Conservation (phyloP, 2,888 invertebrate species). For the Arctia plantaginis region DNA sequence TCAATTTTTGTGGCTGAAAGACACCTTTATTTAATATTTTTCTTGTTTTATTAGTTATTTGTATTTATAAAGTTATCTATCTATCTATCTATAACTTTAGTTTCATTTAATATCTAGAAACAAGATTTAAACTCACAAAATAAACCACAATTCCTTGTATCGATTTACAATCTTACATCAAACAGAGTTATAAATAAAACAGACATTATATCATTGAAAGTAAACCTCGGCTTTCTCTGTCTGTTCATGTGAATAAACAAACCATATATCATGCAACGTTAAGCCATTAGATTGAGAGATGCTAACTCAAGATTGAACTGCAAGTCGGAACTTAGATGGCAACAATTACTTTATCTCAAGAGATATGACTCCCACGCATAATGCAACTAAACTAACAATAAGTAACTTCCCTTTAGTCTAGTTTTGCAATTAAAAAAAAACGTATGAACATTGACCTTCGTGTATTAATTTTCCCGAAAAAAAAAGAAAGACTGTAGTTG, state of each 20-base stretch:
- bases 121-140: neutral
- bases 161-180: slow-evolving; percentile 35
- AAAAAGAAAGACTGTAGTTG: neutral
- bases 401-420: slow-evolving; percentile 44
- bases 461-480: neutral
- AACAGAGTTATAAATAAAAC: slow-evolving; percentile 49
- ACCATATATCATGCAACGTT: slow-evolving; percentile 67
- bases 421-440: slow-evolving; percentile 4
- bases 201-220: slow-evolving; percentile 44
- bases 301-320: slow-evolving; percentile 62
- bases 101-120: no score
- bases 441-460: neutral
- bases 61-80: no score
- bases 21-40: no score
- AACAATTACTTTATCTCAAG: slow-evolving; percentile 56
- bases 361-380: slow-evolving; percentile 61
- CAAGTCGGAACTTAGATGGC: slow-evolving; percentile 52
- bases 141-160: slow-evolving; percentile 10
- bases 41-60: no score
- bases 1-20: no score
- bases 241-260: slow-evolving; percentile 65
- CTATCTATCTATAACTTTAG: no score
- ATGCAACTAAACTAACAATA: slow-evolving; percentile 55
- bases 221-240: slow-evolving; percentile 61
- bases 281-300: slow-evolving; percentile 68